Evolutionary conservation across 2,113 vertebrate species (phyloP).

Genomic region (Pelobates fuscus): DNA sequence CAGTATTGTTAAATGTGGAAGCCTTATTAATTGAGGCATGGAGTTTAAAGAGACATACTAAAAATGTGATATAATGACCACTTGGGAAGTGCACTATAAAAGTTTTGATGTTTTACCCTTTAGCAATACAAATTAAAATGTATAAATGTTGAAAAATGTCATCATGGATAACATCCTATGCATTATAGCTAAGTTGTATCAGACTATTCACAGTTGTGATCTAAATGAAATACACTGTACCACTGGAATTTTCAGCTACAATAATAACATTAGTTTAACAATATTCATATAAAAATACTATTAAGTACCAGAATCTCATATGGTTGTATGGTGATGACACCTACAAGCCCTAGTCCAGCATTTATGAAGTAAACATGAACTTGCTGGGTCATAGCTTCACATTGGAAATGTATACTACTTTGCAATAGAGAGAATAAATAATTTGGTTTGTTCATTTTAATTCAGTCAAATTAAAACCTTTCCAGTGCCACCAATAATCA

Average conservation of each 20-base stretch:
- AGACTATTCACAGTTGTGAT: background rate
- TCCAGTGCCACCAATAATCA: too few species aligned
- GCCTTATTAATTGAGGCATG: slow-evolving; percentile 21
- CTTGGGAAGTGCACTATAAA: slow-evolving; percentile 25
- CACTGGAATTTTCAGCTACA: background rate
- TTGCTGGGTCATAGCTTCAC: too few species aligned
- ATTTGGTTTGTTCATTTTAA: too few species aligned
- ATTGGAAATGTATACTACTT: too few species aligned
- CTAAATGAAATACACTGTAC: background rate
- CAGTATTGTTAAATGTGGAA: slow-evolving; percentile 27
- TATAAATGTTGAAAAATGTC: slow-evolving; percentile 23
- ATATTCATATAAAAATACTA: background rate
- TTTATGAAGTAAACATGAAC: too few species aligned
- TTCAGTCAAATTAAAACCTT: too few species aligned
- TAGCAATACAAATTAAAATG: slow-evolving; percentile 30
- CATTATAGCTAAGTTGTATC: background rate
- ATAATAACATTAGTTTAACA: background rate
- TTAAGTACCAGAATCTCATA: too few species aligned
- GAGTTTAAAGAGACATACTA: slow-evolving; percentile 12
- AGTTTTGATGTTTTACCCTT: slow-evolving; percentile 32
- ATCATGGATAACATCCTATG: slow-evolving; percentile 4
- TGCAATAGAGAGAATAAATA: too few species aligned
- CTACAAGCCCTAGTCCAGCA: too few species aligned
- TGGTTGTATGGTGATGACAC: too few species aligned
- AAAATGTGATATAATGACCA: slow-evolving; percentile 30